These are phyloP conservation scores for Ormyrus thymus DNA, from an alignment of 2,888 invertebrate species.

Conservation along the genomic window DNA sequence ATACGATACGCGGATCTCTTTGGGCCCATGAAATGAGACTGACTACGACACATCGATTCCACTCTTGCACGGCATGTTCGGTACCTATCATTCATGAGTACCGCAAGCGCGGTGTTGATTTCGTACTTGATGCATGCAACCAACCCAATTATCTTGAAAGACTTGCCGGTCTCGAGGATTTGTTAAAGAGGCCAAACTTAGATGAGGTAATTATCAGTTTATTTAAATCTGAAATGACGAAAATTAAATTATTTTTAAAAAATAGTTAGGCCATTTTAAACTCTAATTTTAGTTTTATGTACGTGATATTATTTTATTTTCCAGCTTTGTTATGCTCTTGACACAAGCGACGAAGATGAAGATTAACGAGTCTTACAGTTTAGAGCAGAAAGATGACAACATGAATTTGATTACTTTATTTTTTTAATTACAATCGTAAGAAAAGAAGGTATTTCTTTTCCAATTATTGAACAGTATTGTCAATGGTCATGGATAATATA, in stretches of 20 bases:
- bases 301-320: slow-evolving; percentile 48
- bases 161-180: slow-evolving; percentile 78
- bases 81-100: slow-evolving; percentile 72
- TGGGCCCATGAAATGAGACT: slow-evolving; percentile 87
- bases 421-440: slow-evolving; percentile 9
- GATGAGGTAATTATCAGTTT: slow-evolving; percentile 66
- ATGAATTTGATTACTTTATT: slow-evolving; percentile 28
- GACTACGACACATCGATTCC: slow-evolving; percentile 91
- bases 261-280: slow-evolving; percentile 13
- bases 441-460: slow-evolving; percentile 28
- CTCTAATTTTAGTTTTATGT: not conserved
- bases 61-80: slow-evolving; percentile 96
- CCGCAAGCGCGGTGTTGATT: slow-evolving; percentile 74
- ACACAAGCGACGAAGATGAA: slow-evolving; percentile 57
- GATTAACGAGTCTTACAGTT: slow-evolving; percentile 9
- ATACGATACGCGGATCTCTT: slow-evolving; percentile 94
- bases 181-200: slow-evolving; percentile 69
- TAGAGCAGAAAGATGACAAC: not conserved
- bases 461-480: slow-evolving; percentile 52
- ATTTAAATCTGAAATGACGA: not conserved
- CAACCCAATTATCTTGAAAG: slow-evolving; percentile 79
- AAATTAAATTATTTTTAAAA: not conserved
- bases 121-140: slow-evolving; percentile 79
- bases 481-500: slow-evolving; percentile 29
- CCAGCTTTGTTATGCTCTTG: slow-evolving; percentile 70